Conservation (phyloP, 2,888 invertebrate species). For the Balanococcus diminutus region DNA sequence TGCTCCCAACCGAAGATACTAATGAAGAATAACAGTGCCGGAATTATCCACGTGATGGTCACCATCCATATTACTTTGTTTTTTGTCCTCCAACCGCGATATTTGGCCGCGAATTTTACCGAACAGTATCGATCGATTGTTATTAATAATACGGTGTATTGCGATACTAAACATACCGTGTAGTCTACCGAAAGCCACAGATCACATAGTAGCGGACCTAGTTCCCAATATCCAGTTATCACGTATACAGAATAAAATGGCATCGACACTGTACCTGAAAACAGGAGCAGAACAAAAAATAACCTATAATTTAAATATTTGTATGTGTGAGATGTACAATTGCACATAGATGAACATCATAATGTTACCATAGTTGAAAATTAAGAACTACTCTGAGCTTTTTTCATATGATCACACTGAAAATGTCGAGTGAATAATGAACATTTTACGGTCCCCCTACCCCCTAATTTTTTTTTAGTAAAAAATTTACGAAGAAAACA, state of each 20-base stretch:
- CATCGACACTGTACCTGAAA: conserved; percentile 91
- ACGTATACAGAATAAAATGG: conserved; percentile 98
- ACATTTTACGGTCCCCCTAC: no score
- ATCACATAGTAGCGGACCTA: conserved; percentile 94
- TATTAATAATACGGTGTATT: conserved; percentile 97
- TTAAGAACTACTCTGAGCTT: no score
- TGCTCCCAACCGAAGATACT: conserved; percentile 99
- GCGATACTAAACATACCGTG: conserved; percentile 97
- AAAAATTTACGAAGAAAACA: no score
- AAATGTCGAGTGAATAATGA: no score
- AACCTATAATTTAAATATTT: neutral
- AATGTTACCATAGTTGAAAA: no score
- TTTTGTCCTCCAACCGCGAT: conserved; percentile 95
- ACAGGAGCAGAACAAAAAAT: conserved; percentile 46
- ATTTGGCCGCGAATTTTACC: conserved; percentile 96
- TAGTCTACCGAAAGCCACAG: conserved; percentile 99
- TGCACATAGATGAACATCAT: no score
- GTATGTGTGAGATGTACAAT: neutral
- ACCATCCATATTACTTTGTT: conserved; percentile 94
- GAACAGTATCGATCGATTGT: conserved; percentile 99
- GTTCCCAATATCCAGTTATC: conserved; percentile 94
- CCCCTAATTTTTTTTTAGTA: no score
- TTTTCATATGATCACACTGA: no score
- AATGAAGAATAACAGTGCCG: conserved; percentile 93
- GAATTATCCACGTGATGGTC: conserved; percentile 95